phyloP scores from a whole-genome alignment of 2,888 invertebrate genomes.

The Brachyptera putata region DNA sequence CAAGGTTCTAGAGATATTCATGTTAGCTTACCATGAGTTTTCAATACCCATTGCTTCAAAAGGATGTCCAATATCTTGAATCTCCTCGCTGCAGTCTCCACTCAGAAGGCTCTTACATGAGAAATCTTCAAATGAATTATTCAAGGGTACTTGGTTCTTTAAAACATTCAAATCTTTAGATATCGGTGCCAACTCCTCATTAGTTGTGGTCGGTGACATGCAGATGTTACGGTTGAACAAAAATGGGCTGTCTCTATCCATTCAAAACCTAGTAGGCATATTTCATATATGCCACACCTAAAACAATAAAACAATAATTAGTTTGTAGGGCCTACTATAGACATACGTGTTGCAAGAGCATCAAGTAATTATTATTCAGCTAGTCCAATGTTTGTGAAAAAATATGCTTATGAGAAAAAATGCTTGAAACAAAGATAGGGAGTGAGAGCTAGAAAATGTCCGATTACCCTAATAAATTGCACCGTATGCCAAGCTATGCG shows the following conservation, averaged over 20 bases:
- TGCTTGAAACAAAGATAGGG: no score
- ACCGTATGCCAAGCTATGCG: no score
- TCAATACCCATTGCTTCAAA: conserved; percentile 45
- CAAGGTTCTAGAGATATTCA: not conserved
- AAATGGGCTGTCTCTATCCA: conserved; percentile 25
- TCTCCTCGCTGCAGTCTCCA: conserved; percentile 10
- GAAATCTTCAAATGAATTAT: conserved; percentile 26
- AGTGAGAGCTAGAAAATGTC: no score
- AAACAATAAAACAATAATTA: no score
- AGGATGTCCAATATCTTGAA: conserved; percentile 10
- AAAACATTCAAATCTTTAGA: no score
- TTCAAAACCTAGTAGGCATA: conserved; percentile 23
- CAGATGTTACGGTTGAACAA: conserved; percentile 13
- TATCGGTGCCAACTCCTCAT: conserved; percentile 12
- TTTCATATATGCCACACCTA: no score
- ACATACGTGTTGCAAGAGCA: no score
- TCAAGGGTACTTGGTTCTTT: conserved; percentile 8
- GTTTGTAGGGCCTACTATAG: no score
- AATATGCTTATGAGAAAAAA: no score
- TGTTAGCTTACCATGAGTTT: conserved; percentile 44
- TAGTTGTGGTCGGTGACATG: conserved; percentile 7
- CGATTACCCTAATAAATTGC: no score
- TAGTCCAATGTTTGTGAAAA: no score
- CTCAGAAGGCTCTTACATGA: conserved; percentile 20
- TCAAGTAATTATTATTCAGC: no score